These are phyloP conservation scores for Drosophila siamana DNA, from an alignment of 2,888 invertebrate genomes.

Conservation along the genomic window DNA sequence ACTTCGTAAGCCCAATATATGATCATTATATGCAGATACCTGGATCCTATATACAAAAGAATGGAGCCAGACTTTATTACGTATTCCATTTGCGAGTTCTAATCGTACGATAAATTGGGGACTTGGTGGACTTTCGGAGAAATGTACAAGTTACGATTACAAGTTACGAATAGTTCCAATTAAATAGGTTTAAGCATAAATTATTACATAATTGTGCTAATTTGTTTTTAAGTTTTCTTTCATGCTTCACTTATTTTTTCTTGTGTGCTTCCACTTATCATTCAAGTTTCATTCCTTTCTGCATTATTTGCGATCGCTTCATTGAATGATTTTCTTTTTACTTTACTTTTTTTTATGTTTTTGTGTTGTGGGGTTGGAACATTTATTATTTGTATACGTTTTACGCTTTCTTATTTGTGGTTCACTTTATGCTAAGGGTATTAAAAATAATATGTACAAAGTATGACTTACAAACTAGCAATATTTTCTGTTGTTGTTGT, in stretches of 20 bases:
- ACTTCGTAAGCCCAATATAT: slow-evolving; percentile 33
- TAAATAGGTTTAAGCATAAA: slow-evolving; percentile 71
- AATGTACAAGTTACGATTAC: slow-evolving; percentile 58
- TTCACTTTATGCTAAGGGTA: slow-evolving; percentile 66
- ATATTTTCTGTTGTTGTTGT: slow-evolving; percentile 28
- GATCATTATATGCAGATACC: slow-evolving; percentile 6
- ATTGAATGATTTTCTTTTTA: slow-evolving; percentile 10
- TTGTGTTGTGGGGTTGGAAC: slow-evolving; percentile 28
- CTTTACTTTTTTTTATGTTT: slow-evolving; percentile 15
- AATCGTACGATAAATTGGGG: slow-evolving; percentile 29
- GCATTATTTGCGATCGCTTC: neutral
- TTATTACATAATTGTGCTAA: slow-evolving; percentile 77
- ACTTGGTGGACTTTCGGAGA: slow-evolving; percentile 42
- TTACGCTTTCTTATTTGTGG: slow-evolving; percentile 62
- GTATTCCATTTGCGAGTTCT: slow-evolving; percentile 66
- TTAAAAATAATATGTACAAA: slow-evolving; percentile 75
- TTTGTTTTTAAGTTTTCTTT: slow-evolving; percentile 51
- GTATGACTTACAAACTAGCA: slow-evolving; percentile 64
- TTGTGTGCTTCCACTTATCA: too few species aligned
- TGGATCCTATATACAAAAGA: slow-evolving; percentile 33
- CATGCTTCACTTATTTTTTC: too few species aligned
- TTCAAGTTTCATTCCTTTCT: slow-evolving; percentile 2
- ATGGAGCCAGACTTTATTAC: slow-evolving; percentile 44
- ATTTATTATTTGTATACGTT: slow-evolving; percentile 58
- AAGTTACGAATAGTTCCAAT: slow-evolving; percentile 45